Evolutionary conservation across 2,113 vertebrate genomes (phyloP), one percentile per base, ranked within the genome.

Genomic region (Cavia aperea): DNA sequence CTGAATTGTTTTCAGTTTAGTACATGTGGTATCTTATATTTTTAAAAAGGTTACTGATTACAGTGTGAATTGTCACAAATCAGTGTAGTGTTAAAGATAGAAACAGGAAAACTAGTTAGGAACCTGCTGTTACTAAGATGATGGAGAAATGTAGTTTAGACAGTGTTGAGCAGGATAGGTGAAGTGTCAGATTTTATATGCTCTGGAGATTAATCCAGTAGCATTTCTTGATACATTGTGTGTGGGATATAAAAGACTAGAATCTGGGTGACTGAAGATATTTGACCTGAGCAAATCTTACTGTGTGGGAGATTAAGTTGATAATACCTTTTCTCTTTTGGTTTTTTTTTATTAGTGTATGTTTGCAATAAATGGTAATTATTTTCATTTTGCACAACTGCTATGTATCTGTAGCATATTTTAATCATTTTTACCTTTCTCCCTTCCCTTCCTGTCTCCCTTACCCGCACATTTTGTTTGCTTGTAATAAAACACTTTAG

Each of bases 271-370:
- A n/a, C 33, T 75, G 68, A 90, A 84, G 13, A 43, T 78, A 66
- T 9, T 82, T 93, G 43, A 21, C 60, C n/a, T 84, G 46, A 87
- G 63, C 12, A 92, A 39, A 93, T 90, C 13, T 92, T 89, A 66
- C 49, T 46, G 70, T 82, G 31, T 79, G 33, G 29, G 84, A 79
- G 31, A 43, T 78, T 24, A 86, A 91, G 66, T 65, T 72, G 16
- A 77, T 72, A 83, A 85, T 77, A 89, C 39, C n/a, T 60, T 60
- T 60, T 60, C 6, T 56, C 56, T 56, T 56, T 65, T 88, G 39
- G 39, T 72, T 90, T 83, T 81, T 24, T 68, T 36, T 70, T 19
- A 70, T 70, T 36, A n/a, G 33, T 70, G 16, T 70, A 70, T 70
- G 66, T 70, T 70, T 70, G 66, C 66, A 70, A 9, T 70, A n/a